phyloP scores from a whole-genome alignment of 2,113 vertebrate species.

The Platysternon megacephalum region DNA sequence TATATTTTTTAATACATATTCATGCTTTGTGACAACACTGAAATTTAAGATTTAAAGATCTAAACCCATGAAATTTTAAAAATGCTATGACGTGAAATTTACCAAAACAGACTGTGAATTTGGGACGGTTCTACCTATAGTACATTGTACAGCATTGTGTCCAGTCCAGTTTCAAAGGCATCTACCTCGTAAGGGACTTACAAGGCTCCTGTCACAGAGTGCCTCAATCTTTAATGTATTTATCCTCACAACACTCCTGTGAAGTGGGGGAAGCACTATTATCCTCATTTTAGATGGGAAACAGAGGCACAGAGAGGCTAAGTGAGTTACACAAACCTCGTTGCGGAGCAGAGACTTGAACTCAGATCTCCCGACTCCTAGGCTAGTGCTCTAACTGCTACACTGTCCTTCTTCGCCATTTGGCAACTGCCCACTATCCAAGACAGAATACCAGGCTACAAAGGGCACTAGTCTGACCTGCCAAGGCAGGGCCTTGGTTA shows the following conservation, averaged over 20 bases:
- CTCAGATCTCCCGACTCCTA: neutral
- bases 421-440: neutral
- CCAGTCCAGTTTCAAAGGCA: neutral
- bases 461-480: no score
- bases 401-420: neutral
- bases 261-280: neutral
- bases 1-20: no score
- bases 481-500: no score
- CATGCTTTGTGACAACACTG: no score
- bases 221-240: neutral
- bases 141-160: neutral
- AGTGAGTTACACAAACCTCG: neutral
- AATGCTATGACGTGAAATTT: no score
- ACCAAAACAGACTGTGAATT: no score
- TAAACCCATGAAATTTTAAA: no score
- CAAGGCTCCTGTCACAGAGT: neutral
- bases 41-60: no score
- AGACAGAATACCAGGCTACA: no score
- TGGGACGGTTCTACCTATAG: neutral
- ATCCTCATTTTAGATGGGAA: neutral
- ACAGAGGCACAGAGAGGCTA: neutral
- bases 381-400: neutral
- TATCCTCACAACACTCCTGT: neutral
- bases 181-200: neutral
- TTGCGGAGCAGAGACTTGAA: neutral